Base-by-base conservation (phyloP, 2,888 invertebrate genomes). In the Crocallis elinguaria region DNA sequence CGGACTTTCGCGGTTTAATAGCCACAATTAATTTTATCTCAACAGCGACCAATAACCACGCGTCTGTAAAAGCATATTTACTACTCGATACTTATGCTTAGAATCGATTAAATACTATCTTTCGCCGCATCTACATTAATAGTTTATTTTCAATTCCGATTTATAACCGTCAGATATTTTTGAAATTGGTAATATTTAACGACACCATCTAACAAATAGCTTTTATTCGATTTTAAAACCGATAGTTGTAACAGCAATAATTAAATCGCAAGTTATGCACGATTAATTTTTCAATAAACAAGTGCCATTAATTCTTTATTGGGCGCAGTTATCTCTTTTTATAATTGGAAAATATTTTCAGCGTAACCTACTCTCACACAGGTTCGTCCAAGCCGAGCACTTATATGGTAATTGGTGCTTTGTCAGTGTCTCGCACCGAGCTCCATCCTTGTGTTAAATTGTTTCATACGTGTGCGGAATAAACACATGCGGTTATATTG, bases 11-110 rank as follows among this genome's bases (percentile, higher is more conserved):
- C 83, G 76, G 75, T 86, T 87, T 88, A 88, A 90, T 89, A 79
- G 87, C 73, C 9, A 75, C 84, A 75, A 88, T 89, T 88, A 89
- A 89, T 89, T 86, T 88, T 87, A 90, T 88, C 89, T 84, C 81
- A 82, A 85, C 80, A 79, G 79, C 84, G 76, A 68, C 69, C 71
- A 79, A 83, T 49, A 49, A 69, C 64, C 67, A 58, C 69, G 64
- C 55, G 48, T 38, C 35, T 49, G 48, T 52, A 52, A 51, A 48
- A 44, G 3, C 38, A 35, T 32, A 12, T 46, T 56, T 51, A 50
- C 36, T 48, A 57, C 48, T 55, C 55, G 45, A 36, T 41, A 32
- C 37, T 38, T 38, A 29, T 6, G 33, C 32, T 45, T 30, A 36
- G 35, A 55, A 50, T 46, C 38, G 43, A 56, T 48, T 48, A 39